These are phyloP conservation scores for Diaprepes abbreviatus DNA, from an alignment of 2,888 invertebrate species.

Conservation along the genomic window DNA sequence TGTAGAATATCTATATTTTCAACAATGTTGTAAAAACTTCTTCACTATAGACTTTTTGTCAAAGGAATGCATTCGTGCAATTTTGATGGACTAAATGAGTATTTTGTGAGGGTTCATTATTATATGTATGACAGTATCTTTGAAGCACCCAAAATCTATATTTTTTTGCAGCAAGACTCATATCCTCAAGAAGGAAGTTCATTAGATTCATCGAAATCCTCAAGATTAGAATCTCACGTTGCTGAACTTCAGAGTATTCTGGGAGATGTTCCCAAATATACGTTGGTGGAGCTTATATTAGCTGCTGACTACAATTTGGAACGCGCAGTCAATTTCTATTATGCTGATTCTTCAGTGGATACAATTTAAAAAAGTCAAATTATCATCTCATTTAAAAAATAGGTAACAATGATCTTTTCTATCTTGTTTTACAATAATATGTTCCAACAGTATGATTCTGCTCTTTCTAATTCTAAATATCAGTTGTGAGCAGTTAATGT, in stretches of 20 bases:
- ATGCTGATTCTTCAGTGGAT: slow-evolving; percentile 49
- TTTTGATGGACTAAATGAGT: no score
- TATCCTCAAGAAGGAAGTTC: not conserved
- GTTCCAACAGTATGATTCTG: no score
- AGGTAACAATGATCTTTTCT: not conserved
- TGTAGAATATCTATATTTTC: no score
- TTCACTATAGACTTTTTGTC: no score
- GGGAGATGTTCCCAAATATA: slow-evolving; percentile 69
- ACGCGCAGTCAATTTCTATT: slow-evolving; percentile 73
- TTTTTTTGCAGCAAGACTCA: not conserved
- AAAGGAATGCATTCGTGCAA: no score
- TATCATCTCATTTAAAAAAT: not conserved
- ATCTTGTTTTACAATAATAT: not conserved
- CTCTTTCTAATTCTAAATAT: not conserved
- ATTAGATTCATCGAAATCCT: not conserved
- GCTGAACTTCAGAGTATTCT: slow-evolving; percentile 70
- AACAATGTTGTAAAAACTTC: no score
- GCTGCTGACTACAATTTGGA: slow-evolving; percentile 74
- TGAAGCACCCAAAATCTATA: no score
- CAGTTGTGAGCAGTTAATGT: no score
- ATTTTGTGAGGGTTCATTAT: no score
- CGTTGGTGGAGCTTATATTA: slow-evolving; percentile 70
- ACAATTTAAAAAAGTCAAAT: not conserved
- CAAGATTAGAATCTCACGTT: slow-evolving; percentile 62
- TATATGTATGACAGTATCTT: no score